Evolutionary conservation across 2,797 vertebrate species (phyloP).

Genomic region (Sebastes itinus): DNA sequence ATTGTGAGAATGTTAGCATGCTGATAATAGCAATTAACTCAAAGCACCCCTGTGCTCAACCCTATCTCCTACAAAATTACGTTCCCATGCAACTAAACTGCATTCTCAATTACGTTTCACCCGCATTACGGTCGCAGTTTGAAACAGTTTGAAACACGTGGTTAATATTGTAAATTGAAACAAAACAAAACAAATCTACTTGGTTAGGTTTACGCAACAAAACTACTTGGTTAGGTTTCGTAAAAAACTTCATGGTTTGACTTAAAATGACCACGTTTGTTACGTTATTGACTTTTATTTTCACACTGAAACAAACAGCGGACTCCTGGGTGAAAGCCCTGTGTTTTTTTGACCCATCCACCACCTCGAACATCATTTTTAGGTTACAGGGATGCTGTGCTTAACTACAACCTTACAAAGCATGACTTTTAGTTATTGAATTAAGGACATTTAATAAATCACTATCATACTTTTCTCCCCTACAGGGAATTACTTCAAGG

Average conservation of each 20-base stretch:
- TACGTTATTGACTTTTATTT: too few relatives aligned
- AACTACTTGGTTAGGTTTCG: too few relatives aligned
- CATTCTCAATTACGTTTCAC: background rate
- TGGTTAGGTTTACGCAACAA: too few relatives aligned
- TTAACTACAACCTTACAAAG: background rate
- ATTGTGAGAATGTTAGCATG: background rate
- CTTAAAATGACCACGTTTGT: too few relatives aligned
- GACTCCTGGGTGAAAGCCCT: too few relatives aligned
- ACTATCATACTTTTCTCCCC: background rate
- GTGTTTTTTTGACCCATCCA: too few relatives aligned
- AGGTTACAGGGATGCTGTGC: background rate
- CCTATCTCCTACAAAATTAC: background rate
- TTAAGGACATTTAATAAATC: conserved; percentile 27
- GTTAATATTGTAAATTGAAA: too few relatives aligned
- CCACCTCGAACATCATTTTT: too few relatives aligned
- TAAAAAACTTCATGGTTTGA: too few relatives aligned
- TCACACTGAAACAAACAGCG: too few relatives aligned
- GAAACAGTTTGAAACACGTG: too few relatives aligned
- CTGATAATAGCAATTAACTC: background rate
- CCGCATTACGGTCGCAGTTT: background rate
- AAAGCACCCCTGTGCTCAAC: background rate
- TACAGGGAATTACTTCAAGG: conserved; percentile 1
- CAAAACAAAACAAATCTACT: too few relatives aligned
- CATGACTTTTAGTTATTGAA: conserved; percentile 23
- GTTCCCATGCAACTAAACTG: background rate